Evolutionary conservation across 2,113 vertebrate species (phyloP).

Genomic region (Anoplopoma fimbria): DNA sequence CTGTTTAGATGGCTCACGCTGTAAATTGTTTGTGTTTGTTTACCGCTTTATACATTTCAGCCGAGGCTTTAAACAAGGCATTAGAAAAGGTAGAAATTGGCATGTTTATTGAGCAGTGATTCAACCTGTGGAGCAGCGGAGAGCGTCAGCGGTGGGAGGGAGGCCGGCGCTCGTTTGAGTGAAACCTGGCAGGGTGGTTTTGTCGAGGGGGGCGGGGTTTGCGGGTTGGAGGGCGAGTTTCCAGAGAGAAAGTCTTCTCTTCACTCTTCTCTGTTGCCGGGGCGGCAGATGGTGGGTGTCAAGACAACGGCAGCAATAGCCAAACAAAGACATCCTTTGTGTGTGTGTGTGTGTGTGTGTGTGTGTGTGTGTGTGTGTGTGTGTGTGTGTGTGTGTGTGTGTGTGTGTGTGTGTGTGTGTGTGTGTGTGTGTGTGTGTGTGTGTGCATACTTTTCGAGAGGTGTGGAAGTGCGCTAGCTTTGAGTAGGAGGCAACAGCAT

Average conservation of each 20-base stretch:
- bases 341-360: slow-evolving; percentile 58
- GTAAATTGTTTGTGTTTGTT: slow-evolving; percentile 40
- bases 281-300: slow-evolving; percentile 82
- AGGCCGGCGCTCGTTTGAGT: slow-evolving; percentile 41
- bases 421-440: slow-evolving; percentile 50
- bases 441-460: slow-evolving; percentile 56
- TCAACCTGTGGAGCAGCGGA: slow-evolving; percentile 65
- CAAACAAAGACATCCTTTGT: slow-evolving; percentile 81
- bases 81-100: slow-evolving; percentile 32
- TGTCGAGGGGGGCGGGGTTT: slow-evolving; percentile 22
- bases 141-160: slow-evolving; percentile 49
- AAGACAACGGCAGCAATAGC: slow-evolving; percentile 79
- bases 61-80: slow-evolving; percentile 7
- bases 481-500: slow-evolving; percentile 78
- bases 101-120: slow-evolving; percentile 32
- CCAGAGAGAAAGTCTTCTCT: slow-evolving; percentile 73
- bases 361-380: slow-evolving; percentile 29
- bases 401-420: slow-evolving; percentile 63
- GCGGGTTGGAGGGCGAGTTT: slow-evolving; percentile 62
- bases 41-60: slow-evolving; percentile 27
- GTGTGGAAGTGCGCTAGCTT: slow-evolving; percentile 62
- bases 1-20: neutral
- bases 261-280: slow-evolving; percentile 75
- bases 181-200: slow-evolving; percentile 46
- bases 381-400: slow-evolving; percentile 23